Conservation (phyloP, 53 echinoderm and acorn worm genomes). For the Henricia sp. region DNA sequence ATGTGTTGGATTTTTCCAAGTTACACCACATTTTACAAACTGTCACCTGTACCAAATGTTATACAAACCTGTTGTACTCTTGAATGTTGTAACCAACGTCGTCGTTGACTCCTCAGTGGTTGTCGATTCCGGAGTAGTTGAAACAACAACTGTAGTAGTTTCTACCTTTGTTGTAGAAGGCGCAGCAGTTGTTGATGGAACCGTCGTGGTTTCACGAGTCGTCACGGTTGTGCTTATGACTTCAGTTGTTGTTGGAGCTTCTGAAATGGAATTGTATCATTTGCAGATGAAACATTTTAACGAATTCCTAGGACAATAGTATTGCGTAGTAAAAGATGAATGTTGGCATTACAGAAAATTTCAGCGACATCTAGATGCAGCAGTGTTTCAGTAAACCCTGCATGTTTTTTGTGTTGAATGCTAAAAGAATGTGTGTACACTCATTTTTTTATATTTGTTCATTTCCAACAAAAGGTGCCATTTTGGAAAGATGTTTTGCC, state of each 20-base stretch:
- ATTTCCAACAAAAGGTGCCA: no score
- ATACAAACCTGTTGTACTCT: neutral
- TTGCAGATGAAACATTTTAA: no score
- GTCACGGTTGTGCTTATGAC: neutral
- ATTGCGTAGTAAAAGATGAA: neutral
- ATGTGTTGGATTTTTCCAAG: neutral
- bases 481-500: no score
- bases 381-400: neutral
- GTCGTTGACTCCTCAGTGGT: neutral
- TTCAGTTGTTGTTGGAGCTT: slow-evolving; percentile 31
- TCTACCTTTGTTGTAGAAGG: slow-evolving; percentile 11
- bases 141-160: slow-evolving; percentile 10
- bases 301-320: no score
- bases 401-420: neutral
- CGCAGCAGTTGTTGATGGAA: slow-evolving; percentile 8
- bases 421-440: neutral
- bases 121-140: slow-evolving; percentile 10
- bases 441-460: neutral
- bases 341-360: neutral
- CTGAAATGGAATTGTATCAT: neutral
- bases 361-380: neutral
- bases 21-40: neutral
- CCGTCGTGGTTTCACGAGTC: slow-evolving; percentile 18
- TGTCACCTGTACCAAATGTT: neutral
- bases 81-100: neutral